Base-by-base conservation (phyloP, 1,140 invertebrate species). In the Ostrea edulis region DNA sequence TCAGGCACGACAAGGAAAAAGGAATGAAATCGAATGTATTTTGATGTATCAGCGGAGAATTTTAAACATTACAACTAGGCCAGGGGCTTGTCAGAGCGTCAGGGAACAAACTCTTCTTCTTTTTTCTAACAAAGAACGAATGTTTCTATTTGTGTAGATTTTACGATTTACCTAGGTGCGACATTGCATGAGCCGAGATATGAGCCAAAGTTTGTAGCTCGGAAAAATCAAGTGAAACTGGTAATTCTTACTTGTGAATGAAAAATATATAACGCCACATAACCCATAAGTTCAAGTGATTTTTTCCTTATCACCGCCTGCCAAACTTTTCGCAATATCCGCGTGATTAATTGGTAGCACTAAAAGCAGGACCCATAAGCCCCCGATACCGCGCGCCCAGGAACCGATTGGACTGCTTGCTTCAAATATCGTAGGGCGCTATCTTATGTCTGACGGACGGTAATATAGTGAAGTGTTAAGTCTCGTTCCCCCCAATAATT, bases 381-480 rank as follows among this genome's bases (percentile, higher is more conserved):
- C 68, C 29, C 68, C 68, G 68, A 71, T 71, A 71, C 68, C 25
- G 29, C 25, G 68, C 29, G 4, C 68, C 29, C 68, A 25, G 14
- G n/a, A 62, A 71, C 68, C 68, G 25, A 71, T 25, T 29, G 68
- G 68, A 71, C 68, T 29, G 68, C 68, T 14, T 29, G 9, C 68
- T 29, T 71, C 35, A 25, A 71, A 71, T 71, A 71, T 25, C 25
- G 68, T 22, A 22, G 29, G 8, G 22, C 68, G 68, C 68, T 71
- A 71, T 71, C 68, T 71, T 35, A 25, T 71, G 68, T 71, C 68
- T 71, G 8, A 71, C 68, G 68, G 11, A 71, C 5, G 68, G 25
- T 71, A 71, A 71, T 71, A 35, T 71, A 71, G 68, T 71, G 68
- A 71, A 71, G 68, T 71, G 68, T 71, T 71, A 71, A 71, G 68